phyloP scores from a whole-genome alignment of 2,797 vertebrate species.

The Trachurus trachurus region DNA sequence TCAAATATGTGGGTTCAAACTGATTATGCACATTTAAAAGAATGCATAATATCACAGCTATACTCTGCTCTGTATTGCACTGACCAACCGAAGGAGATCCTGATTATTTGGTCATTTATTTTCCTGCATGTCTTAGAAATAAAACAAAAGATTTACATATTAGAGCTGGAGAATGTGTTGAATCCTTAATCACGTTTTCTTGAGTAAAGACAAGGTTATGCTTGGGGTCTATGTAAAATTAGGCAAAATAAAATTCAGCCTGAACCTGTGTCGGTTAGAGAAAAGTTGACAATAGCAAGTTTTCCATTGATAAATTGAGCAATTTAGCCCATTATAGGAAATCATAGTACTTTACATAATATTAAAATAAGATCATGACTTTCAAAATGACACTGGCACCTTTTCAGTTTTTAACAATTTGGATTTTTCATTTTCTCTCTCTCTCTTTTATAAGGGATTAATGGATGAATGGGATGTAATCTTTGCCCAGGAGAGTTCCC shows the following conservation, averaged over 20 bases:
- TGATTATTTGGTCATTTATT: neutral
- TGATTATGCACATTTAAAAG: neutral
- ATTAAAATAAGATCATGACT: neutral
- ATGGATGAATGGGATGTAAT: no score
- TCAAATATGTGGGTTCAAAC: slow-evolving; percentile 14
- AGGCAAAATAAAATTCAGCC: neutral
- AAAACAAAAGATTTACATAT: neutral
- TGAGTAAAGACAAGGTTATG: neutral
- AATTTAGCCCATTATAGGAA: neutral
- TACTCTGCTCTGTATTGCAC: neutral
- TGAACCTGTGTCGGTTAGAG: neutral
- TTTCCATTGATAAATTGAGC: neutral
- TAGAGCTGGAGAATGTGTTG: neutral
- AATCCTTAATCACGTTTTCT: neutral
- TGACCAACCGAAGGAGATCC: neutral
- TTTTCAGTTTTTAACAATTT: no score
- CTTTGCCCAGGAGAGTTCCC: no score
- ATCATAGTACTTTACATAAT: neutral
- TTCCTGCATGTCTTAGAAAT: neutral
- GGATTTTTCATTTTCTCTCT: no score
- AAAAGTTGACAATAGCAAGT: neutral
- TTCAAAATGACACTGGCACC: neutral
- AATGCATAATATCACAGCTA: neutral
- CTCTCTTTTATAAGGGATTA: no score
- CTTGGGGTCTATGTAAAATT: neutral